Evolutionary conservation across 2,888 invertebrate genomes (phyloP).

Genomic region (Euphydryas editha): DNA sequence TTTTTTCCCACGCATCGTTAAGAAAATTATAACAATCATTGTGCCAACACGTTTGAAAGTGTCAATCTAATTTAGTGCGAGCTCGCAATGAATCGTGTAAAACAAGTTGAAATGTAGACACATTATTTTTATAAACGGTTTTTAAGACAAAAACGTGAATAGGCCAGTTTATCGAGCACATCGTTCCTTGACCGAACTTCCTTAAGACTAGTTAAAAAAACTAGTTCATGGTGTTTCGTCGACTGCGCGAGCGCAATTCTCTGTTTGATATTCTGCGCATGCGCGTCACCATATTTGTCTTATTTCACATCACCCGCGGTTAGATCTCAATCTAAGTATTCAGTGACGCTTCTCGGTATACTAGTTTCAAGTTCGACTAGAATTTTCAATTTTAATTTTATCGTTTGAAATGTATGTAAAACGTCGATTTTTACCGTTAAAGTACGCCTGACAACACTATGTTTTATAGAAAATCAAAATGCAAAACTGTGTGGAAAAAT

Average conservation of each 20-base stretch:
- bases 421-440: slow-evolving; percentile 1
- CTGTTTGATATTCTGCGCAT: slow-evolving; percentile 71
- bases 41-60: slow-evolving; percentile 38
- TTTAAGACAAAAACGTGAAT: slow-evolving; percentile 21
- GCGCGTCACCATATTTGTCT: slow-evolving; percentile 75
- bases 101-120: slow-evolving; percentile 24
- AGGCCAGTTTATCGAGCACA: slow-evolving; percentile 30
- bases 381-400: slow-evolving; percentile 10
- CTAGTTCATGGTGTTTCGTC: slow-evolving; percentile 49
- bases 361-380: slow-evolving; percentile 20
- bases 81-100: slow-evolving; percentile 24
- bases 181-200: slow-evolving; percentile 46
- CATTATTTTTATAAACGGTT: slow-evolving; percentile 19
- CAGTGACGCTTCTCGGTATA: slow-evolving; percentile 35
- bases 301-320: slow-evolving; percentile 75
- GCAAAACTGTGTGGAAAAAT: slow-evolving; percentile 26
- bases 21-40: slow-evolving; percentile 34
- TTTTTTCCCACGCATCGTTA: slow-evolving; percentile 35
- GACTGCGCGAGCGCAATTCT: slow-evolving; percentile 56
- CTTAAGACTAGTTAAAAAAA: slow-evolving; percentile 48
- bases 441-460: background rate
- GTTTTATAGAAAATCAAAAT: slow-evolving; percentile 14
- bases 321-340: slow-evolving; percentile 80
- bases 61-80: slow-evolving; percentile 37
- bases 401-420: background rate